These are phyloP conservation scores for Danio albolineatus DNA, from an alignment of 2,797 vertebrate species.

Conservation along the genomic window DNA sequence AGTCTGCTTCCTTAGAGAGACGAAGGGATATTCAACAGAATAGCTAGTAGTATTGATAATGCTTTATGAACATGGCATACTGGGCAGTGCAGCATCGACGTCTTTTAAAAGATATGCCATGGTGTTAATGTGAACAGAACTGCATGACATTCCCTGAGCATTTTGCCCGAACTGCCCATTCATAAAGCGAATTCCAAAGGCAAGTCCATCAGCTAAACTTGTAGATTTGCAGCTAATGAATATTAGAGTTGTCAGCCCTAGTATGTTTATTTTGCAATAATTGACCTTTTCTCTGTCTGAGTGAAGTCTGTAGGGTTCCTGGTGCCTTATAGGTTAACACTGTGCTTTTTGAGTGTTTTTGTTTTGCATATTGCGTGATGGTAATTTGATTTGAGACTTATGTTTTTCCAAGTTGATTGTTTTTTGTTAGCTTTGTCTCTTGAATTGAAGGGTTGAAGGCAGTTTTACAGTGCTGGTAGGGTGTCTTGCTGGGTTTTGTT, in stretches of 20 bases:
- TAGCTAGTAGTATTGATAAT: not conserved
- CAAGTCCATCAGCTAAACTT: not conserved
- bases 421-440: constrained; percentile 46
- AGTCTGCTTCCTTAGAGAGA: not conserved
- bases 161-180: constrained; percentile 1
- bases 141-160: constrained; percentile 9
- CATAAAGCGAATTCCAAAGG: not conserved
- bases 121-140: constrained; percentile 19
- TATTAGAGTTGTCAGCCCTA: constrained; percentile 44
- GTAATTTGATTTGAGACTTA: not conserved
- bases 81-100: constrained; percentile 1
- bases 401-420: constrained; percentile 1
- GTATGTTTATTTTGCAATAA: constrained; percentile 46
- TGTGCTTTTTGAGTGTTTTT: not conserved
- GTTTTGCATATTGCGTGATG: constrained; percentile 1
- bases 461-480: not conserved
- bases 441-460: constrained; percentile 30
- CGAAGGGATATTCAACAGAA: not conserved
- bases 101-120: constrained; percentile 5
- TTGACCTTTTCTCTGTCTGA: not conserved
- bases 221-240: not conserved
- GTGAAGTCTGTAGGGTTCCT: constrained; percentile 35
- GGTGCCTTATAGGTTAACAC: constrained; percentile 31
- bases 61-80: not conserved
- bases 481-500: not conserved